A percentile compares a stretch with the other conserved stretches of the same genome.
Conservation (phyloP, 2,113 vertebrate genomes). For the Lophochroa leadbeateri region DNA sequence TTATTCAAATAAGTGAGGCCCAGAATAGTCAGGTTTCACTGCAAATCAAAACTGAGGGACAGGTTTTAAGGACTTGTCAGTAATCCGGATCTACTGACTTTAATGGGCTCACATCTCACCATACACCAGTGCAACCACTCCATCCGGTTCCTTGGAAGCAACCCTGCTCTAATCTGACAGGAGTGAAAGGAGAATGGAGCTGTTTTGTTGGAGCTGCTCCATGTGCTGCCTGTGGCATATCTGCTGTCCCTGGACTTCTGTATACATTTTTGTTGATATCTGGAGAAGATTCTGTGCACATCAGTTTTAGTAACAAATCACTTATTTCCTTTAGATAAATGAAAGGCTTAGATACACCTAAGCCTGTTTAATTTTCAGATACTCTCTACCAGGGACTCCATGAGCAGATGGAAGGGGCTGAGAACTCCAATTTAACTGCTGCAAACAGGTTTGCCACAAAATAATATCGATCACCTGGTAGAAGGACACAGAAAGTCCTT, state of each 20-base stretch:
- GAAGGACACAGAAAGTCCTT: not conserved
- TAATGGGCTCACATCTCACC: not conserved
- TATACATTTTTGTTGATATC: not conserved
- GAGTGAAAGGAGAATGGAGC: not conserved
- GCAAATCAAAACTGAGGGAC: not conserved
- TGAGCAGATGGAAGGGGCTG: not conserved
- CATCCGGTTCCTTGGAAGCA: not conserved
- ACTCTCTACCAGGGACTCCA: not conserved
- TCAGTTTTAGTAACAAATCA: not conserved
- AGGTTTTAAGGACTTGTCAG: not conserved
- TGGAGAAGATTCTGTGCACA: not conserved
- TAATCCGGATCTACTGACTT: not conserved
- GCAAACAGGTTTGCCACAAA: not conserved
- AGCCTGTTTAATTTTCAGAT: not conserved
- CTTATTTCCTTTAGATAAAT: not conserved
- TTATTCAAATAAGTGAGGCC: not conserved
- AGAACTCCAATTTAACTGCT: not conserved
- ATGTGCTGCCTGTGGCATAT: not conserved
- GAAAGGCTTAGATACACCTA: not conserved
- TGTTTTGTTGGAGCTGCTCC: not conserved
- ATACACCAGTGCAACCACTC: not conserved
- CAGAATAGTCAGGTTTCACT: not conserved
- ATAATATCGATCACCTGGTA: not conserved
- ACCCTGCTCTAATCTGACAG: not conserved
- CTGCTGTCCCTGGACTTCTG: not conserved